Base-by-base conservation (phyloP, 2,888 invertebrate genomes). In the Orthosia gothica region DNA sequence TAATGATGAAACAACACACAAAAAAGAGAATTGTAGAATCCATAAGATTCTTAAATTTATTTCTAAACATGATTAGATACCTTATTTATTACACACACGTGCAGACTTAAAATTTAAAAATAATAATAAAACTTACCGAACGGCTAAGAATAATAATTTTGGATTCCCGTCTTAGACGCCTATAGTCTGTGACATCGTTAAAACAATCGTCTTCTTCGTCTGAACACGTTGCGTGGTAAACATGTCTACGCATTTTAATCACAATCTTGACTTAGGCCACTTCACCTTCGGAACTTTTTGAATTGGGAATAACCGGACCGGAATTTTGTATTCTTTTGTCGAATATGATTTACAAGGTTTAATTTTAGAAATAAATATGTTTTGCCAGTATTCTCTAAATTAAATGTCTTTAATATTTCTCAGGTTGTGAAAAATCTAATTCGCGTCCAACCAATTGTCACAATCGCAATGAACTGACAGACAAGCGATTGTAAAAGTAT, bases 81-180 rank as follows among this genome's bases (percentile, higher is more conserved):
- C 40, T 32, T 23, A 40, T 66, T 49, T 45, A 26, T 76, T 49
- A 57, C 5, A 26, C 2, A 3, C 18, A 18, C n/a, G 55, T 13
- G 13, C 4, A 13, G 18, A 12, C 0, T 20, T 50, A 0, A 54
- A 52, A n/a, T 55, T 50, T 4, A 20, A 57, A 58, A 70, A 65
- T 7, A 63, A 61, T 9, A 13, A 61, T 62, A 58, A 61, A 50
- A 91, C 95, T 95, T 87, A 95, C 95, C 90, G 93, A 78, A 78
- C 89, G 90, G 16, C 90, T 89, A 26, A 95, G 89, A 64, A 95
- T 79, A 16, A 93, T 73, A 87, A 95, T 91, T 89, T 94, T 95
- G 0, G 94, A 94, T 81, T 93, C 93, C 0, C 94, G 91, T 20
- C 95, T 89, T 32, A 95, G 83, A 61, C 83, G 91, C 52, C 89